phyloP scores from a whole-genome alignment of 2,113 vertebrate species.

The Sylvia atricapilla region DNA sequence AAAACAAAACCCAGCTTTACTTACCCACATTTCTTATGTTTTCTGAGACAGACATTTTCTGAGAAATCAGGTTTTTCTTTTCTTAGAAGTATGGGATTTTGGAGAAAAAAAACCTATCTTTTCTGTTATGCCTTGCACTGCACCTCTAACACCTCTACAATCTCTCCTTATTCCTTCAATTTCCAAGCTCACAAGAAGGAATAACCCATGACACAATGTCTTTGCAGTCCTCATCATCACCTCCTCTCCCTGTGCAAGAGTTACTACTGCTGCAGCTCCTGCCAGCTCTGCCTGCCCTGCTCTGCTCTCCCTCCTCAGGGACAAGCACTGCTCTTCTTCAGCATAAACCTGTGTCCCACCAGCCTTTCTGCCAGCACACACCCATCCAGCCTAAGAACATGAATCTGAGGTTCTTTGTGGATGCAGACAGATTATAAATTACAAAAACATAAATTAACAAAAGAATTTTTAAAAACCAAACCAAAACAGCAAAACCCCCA shows the following conservation, averaged over 20 bases:
- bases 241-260: not conserved
- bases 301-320: fast-evolving
- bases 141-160: not conserved
- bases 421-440: not conserved
- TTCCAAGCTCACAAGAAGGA: not conserved
- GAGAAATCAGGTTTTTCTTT: not conserved
- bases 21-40: not conserved
- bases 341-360: not conserved
- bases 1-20: not conserved
- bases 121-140: not conserved
- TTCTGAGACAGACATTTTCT: not conserved
- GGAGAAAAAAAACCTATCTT: not conserved
- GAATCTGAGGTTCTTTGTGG: not conserved
- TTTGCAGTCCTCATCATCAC: not conserved
- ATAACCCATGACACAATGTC: not conserved
- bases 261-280: not conserved
- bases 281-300: not conserved
- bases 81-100: not conserved
- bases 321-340: not conserved
- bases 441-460: not conserved
- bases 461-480: not conserved
- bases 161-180: not conserved
- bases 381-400: fast-evolving
- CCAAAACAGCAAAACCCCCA: not conserved
- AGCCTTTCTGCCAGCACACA: not conserved